Percentiles rank a stretch among this genome's conserved stretches.
Evolutionary conservation across 2,888 invertebrate genomes (phyloP).

Genomic region (Drosophila paranaensis): DNA sequence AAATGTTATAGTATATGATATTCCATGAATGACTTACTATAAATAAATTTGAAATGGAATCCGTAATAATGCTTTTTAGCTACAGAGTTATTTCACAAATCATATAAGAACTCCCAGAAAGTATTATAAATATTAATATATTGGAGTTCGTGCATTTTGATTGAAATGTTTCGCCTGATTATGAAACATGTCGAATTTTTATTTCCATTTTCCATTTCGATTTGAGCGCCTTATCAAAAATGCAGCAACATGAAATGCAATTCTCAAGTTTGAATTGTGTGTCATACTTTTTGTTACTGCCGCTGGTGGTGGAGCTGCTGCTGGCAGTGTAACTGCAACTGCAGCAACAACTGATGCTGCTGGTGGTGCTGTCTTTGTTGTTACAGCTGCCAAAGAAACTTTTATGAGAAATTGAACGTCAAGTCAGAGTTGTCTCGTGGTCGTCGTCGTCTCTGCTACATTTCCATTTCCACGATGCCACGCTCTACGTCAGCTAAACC

Average conservation of each 20-base stretch:
- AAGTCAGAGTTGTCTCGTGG: slow-evolving; percentile 34
- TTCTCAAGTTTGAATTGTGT: slow-evolving; percentile 72
- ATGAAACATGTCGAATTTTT: slow-evolving; percentile 16
- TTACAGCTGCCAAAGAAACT: slow-evolving; percentile 59
- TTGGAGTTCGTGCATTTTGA: slow-evolving; percentile 14
- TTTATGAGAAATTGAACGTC: slow-evolving; percentile 78
- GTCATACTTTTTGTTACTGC: slow-evolving; percentile 52
- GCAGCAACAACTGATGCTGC: neutral
- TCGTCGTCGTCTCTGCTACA: slow-evolving; percentile 7
- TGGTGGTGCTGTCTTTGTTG: slow-evolving; percentile 30
- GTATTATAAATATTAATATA: neutral
- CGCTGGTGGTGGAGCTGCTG: neutral
- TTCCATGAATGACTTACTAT: no score
- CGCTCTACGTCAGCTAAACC: neutral
- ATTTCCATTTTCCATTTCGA: slow-evolving; percentile 22
- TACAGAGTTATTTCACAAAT: neutral
- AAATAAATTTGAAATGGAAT: neutral
- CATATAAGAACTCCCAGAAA: neutral
- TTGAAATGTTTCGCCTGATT: slow-evolving; percentile 15
- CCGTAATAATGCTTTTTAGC: neutral
- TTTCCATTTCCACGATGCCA: slow-evolving; percentile 16
- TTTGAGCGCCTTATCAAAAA: slow-evolving; percentile 54
- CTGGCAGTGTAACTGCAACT: slow-evolving; percentile 18
- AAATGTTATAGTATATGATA: no score
- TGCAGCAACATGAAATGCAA: slow-evolving; percentile 63